Conservation (phyloP, 2,113 vertebrate species). For the Silurus meridionalis region DNA sequence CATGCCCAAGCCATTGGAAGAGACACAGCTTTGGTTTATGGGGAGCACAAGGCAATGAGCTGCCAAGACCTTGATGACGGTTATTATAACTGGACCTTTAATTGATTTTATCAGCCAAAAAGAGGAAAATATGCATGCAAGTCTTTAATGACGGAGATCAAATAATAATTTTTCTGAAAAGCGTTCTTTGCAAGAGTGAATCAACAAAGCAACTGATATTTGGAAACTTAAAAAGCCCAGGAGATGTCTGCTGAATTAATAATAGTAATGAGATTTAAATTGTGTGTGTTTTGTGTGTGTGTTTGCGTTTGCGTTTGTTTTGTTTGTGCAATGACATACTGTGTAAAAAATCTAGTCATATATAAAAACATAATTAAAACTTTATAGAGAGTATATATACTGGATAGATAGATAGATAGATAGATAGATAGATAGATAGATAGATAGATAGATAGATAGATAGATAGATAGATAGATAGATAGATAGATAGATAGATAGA, state of each 20-base stretch:
- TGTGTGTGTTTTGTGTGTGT: conserved; percentile 2
- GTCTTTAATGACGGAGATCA: conserved; percentile 17
- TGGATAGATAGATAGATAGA: no score
- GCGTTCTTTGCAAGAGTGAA: not conserved
- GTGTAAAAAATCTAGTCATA: no score
- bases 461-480: no score
- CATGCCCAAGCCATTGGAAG: conserved; percentile 48
- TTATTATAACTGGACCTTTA: conserved; percentile 54
- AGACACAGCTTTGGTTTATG: conserved; percentile 59
- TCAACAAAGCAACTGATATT: not conserved
- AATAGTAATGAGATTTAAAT: not conserved
- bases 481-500: no score
- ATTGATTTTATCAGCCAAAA: conserved; percentile 48
- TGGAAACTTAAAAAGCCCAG: not conserved
- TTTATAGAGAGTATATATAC: no score
- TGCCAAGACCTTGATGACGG: conserved; percentile 57
- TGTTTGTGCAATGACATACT: no score
- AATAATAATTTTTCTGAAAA: not conserved
- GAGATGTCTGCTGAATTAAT: not conserved
- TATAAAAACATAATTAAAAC: no score
- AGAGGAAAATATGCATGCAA: not conserved
- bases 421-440: no score
- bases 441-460: no score
- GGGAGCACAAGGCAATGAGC: conserved; percentile 48
- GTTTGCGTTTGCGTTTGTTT: not conserved